phyloP scores from a whole-genome alignment of 2,888 invertebrate genomes.

The Antheraea assamensis region DNA sequence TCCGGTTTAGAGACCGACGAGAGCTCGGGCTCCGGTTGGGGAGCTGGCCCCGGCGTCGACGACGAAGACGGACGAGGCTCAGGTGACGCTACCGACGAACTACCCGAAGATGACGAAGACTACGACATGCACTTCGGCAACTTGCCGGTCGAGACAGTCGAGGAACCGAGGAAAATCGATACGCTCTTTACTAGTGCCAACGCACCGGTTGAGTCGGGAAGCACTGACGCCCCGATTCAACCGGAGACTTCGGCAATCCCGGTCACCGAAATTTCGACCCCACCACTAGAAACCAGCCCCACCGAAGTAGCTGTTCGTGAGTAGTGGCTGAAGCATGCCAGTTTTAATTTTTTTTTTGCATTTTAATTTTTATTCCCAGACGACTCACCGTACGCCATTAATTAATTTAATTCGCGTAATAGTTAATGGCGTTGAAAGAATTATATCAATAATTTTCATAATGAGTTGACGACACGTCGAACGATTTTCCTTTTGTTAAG shows the following conservation, averaged over 20 bases:
- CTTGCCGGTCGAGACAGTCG: slow-evolving; percentile 34
- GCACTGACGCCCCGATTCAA: slow-evolving; percentile 31
- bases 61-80: slow-evolving; percentile 86
- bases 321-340: slow-evolving; percentile 80
- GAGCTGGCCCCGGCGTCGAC: slow-evolving; percentile 85
- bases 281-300: slow-evolving; percentile 31
- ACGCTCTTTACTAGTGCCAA: slow-evolving; percentile 11
- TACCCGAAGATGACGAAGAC: slow-evolving; percentile 75
- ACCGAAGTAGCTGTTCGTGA: slow-evolving; percentile 76
- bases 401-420: neutral
- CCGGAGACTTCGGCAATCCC: slow-evolving; percentile 38
- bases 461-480: neutral
- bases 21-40: slow-evolving; percentile 93
- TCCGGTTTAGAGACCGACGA: slow-evolving; percentile 90
- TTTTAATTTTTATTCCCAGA: slow-evolving; percentile 47
- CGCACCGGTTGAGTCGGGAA: slow-evolving; percentile 26
- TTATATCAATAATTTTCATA: neutral
- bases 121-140: slow-evolving; percentile 44
- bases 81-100: slow-evolving; percentile 63
- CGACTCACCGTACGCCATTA: slow-evolving; percentile 9
- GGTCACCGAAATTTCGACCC: slow-evolving; percentile 50
- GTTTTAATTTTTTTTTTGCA: slow-evolving; percentile 70
- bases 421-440: neutral
- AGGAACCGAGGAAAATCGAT: slow-evolving; percentile 15
- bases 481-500: no score